phyloP scores from a whole-genome alignment of 2,113 vertebrate species.

The Syngnathus scovelli region DNA sequence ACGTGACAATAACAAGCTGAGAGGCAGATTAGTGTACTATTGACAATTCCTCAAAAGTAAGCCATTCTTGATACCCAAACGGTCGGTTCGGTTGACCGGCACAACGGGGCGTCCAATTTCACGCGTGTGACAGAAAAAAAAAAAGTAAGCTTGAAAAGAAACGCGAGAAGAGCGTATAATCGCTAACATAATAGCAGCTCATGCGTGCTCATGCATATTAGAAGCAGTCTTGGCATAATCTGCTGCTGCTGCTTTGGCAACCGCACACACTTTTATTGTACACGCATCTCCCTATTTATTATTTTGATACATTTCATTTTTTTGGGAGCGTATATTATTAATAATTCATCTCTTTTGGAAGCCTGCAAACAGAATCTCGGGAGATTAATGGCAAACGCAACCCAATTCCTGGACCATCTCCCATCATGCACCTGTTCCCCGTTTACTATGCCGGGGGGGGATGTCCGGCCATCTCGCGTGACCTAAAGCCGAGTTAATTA shows the following conservation, averaged over 20 bases:
- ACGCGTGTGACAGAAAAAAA: conserved; percentile 20
- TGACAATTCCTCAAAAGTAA: conserved; percentile 26
- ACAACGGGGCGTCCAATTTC: conserved; percentile 53
- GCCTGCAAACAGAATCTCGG: conserved; percentile 41
- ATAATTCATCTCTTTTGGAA: conserved; percentile 48
- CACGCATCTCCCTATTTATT: conserved; percentile 29
- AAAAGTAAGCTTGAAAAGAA: conserved; percentile 61
- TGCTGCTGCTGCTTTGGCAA: conserved; percentile 33
- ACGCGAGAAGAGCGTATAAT: conserved; percentile 50
- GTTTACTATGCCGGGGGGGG: conserved; percentile 45
- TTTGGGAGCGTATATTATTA: conserved; percentile 28
- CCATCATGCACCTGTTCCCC: conserved; percentile 29
- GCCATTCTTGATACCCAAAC: conserved; percentile 16
- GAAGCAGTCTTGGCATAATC: conserved; percentile 47
- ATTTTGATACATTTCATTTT: conserved; percentile 43
- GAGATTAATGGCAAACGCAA: conserved; percentile 54
- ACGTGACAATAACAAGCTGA: neutral
- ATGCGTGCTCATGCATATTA: conserved; percentile 43
- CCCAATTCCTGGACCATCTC: conserved; percentile 17
- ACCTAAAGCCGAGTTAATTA: conserved; percentile 62
- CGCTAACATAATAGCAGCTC: conserved; percentile 43
- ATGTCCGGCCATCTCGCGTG: conserved; percentile 20
- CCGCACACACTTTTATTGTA: conserved; percentile 14
- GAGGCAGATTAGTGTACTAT: conserved; percentile 21
- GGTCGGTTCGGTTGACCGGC: conserved; percentile 27